Conservation (phyloP, 2,888 invertebrate genomes). For the Ochlodes sylvanus region DNA sequence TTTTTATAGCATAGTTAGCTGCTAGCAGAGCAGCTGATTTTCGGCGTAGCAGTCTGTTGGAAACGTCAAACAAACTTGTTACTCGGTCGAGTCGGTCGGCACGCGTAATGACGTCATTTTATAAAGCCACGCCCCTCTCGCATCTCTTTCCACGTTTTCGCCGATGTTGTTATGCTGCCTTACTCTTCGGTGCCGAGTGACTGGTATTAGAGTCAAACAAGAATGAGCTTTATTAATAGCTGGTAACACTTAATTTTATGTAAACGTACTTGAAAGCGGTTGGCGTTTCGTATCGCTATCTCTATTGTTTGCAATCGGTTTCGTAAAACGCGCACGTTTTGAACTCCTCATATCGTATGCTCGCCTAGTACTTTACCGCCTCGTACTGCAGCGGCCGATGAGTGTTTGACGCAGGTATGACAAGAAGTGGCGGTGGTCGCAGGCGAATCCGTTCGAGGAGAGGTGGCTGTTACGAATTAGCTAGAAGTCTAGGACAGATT, state of each 20-base stretch:
- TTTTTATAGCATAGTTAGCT: constrained; percentile 41
- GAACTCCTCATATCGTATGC: constrained; percentile 61
- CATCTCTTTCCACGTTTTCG: constrained; percentile 57
- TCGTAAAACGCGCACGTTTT: constrained; percentile 48
- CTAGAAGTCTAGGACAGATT: not conserved
- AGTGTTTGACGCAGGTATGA: constrained; percentile 77
- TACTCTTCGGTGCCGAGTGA: constrained; percentile 67
- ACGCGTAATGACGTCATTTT: constrained; percentile 74
- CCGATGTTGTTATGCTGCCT: constrained; percentile 50
- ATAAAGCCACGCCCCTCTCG: constrained; percentile 63
- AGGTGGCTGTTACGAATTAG: constrained; percentile 27
- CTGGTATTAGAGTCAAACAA: constrained; percentile 53
- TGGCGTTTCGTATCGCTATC: constrained; percentile 50
- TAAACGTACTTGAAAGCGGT: constrained; percentile 46
- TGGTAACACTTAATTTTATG: constrained; percentile 54
- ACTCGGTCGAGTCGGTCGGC: constrained; percentile 47
- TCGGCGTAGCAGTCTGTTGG: constrained; percentile 68
- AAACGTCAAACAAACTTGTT: constrained; percentile 65
- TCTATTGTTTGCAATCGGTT: constrained; percentile 49
- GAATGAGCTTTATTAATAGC: constrained; percentile 50
- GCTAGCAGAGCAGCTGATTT: constrained; percentile 81
- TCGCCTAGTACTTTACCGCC: constrained; percentile 83
- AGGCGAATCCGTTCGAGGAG: constrained; percentile 44
- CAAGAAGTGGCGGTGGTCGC: constrained; percentile 52
- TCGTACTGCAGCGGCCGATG: constrained; percentile 81